Evolutionary conservation across 2,113 vertebrate species (phyloP).

Genomic region (Muntiacus reevesi): DNA sequence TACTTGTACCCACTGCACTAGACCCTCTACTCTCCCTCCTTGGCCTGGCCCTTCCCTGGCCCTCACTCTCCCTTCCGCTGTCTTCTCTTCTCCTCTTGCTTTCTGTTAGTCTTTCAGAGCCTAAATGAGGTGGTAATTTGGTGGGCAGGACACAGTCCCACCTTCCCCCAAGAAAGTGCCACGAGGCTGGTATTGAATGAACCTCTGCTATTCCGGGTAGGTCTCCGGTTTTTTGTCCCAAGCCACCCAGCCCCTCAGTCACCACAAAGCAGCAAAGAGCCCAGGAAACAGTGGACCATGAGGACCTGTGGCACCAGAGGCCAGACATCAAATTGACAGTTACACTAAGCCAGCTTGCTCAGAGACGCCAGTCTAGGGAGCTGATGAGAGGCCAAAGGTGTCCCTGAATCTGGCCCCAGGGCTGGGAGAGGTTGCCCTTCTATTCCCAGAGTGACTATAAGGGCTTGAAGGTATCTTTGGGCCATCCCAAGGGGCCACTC

Average conservation of each 20-base stretch:
- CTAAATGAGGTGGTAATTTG: conserved; percentile 57
- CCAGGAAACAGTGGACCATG: conserved; percentile 48
- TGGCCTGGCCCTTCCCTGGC: background rate
- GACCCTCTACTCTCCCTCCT: background rate
- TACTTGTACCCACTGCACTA: background rate
- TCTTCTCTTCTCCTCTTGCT: background rate
- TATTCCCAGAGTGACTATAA: background rate
- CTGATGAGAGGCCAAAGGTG: background rate
- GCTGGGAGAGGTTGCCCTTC: background rate
- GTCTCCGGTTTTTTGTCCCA: conserved; percentile 30
- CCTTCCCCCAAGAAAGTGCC: conserved; percentile 44
- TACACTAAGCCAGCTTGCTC: conserved; percentile 58
- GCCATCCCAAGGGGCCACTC: background rate
- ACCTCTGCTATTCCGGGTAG: conserved; percentile 62
- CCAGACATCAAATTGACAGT: conserved; percentile 74
- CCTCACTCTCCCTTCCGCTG: background rate
- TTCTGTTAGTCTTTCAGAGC: conserved; percentile 11
- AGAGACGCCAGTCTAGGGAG: conserved; percentile 58
- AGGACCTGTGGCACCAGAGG: conserved; percentile 54
- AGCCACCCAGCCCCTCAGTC: conserved; percentile 34
- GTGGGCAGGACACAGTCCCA: conserved; percentile 43
- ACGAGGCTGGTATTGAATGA: conserved; percentile 31
- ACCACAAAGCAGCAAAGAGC: conserved; percentile 66
- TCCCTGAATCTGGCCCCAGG: background rate
- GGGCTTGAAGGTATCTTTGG: background rate